Evolutionary conservation across 2,113 vertebrate genomes (phyloP).

Genomic region (Mormyrus iriodes): DNA sequence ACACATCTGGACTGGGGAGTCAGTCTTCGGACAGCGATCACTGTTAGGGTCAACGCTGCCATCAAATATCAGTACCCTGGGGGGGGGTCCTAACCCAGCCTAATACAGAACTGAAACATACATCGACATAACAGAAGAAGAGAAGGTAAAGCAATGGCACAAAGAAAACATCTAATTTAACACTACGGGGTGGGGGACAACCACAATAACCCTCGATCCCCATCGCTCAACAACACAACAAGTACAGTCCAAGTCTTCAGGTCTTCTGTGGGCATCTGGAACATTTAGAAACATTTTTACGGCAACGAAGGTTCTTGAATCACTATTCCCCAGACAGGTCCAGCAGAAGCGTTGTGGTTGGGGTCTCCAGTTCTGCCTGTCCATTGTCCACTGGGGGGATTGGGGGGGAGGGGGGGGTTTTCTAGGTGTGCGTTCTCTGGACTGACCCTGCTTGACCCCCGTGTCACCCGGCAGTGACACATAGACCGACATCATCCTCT

Average conservation of each 20-base stretch:
- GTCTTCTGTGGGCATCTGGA: neutral
- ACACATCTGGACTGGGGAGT: neutral
- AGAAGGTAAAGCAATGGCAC: neutral
- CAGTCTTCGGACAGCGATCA: neutral
- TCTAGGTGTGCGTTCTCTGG: neutral
- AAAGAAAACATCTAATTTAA: neutral
- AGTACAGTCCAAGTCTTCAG: neutral
- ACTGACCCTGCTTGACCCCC: neutral
- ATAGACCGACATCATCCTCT: neutral
- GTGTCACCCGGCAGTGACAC: neutral
- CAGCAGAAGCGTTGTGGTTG: neutral
- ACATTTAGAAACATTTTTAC: neutral
- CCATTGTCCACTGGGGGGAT: neutral
- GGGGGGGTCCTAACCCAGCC: neutral
- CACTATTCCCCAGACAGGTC: neutral
- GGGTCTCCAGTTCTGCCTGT: neutral
- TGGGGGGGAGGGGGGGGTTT: neutral
- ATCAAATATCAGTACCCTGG: neutral
- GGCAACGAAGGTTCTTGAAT: neutral
- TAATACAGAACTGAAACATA: neutral
- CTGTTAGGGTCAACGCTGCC: neutral
- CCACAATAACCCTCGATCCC: neutral
- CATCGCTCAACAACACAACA: neutral
- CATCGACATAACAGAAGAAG: neutral
- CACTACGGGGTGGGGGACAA: neutral